phyloP scores from a whole-genome alignment of 2,888 invertebrate genomes.

The Carterocephalus palaemon region DNA sequence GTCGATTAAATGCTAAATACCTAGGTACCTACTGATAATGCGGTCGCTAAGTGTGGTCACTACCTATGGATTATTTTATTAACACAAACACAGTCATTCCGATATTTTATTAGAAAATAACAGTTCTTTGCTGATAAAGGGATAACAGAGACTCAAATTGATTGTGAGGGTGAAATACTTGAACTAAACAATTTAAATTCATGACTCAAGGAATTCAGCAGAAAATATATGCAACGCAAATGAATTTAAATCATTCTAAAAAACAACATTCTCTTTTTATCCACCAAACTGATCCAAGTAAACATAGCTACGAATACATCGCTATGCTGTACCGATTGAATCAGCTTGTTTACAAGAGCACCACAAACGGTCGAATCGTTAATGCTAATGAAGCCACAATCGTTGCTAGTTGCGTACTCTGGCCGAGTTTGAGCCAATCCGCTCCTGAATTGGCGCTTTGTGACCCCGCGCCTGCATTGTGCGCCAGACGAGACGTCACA shows the following conservation, averaged over 20 bases:
- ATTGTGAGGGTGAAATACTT: no score
- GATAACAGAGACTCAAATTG: no score
- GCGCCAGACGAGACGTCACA: constrained; percentile 61
- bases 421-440: constrained; percentile 47
- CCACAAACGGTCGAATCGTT: constrained; percentile 24
- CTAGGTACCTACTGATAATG: constrained; percentile 5
- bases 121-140: no score
- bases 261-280: no score
- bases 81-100: no score
- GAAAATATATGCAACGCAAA: no score
- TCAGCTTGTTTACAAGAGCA: constrained; percentile 24
- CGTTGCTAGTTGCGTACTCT: constrained; percentile 47
- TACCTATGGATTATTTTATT: constrained; percentile 7
- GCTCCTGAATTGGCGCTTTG: constrained; percentile 70
- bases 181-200: no score
- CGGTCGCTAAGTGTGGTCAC: constrained; percentile 4
- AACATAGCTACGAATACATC: not conserved
- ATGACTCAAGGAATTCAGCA: no score
- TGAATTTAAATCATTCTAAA: no score
- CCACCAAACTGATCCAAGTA: no score
- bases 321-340: constrained; percentile 14
- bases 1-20: constrained; percentile 6
- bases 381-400: constrained; percentile 20
- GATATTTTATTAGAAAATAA: no score
- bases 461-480: constrained; percentile 54